phyloP scores from a whole-genome alignment of 2,113 vertebrate species.

The Ciconia maguari region DNA sequence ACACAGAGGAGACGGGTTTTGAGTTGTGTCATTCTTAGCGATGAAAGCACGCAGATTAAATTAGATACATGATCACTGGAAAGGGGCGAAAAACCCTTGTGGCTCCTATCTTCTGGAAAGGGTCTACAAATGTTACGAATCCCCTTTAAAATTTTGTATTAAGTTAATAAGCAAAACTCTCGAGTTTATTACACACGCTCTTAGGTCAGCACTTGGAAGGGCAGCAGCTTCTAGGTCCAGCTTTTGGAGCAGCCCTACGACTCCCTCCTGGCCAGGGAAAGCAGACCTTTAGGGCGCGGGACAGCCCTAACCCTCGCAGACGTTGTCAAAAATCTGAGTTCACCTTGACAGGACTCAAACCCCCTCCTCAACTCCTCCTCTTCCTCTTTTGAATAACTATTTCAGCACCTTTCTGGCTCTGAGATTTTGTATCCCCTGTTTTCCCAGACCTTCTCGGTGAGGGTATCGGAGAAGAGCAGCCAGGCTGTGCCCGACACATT shows the following conservation, averaged over 20 bases:
- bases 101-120: fast-evolving
- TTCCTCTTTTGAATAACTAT: not conserved
- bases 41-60: not conserved
- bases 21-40: not conserved
- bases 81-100: not conserved
- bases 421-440: not conserved
- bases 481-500: fast-evolving
- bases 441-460: not conserved
- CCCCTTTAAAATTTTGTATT: not conserved
- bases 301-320: not conserved
- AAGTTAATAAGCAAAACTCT: not conserved
- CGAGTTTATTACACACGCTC: not conserved
- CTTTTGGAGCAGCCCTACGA: not conserved
- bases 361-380: not conserved
- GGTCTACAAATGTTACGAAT: not conserved
- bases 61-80: fast-evolving
- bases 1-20: not conserved
- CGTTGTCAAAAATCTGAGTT: fast-evolving
- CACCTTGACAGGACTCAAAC: not conserved
- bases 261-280: no score
- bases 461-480: not conserved
- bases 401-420: not conserved
- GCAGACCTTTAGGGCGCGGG: not conserved
- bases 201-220: not conserved
- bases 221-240: not conserved